Evolutionary conservation across 2,797 vertebrate species (phyloP), one percentile per base, ranked within the genome.

Genomic region (Microctenopoma steveboyesi): DNA sequence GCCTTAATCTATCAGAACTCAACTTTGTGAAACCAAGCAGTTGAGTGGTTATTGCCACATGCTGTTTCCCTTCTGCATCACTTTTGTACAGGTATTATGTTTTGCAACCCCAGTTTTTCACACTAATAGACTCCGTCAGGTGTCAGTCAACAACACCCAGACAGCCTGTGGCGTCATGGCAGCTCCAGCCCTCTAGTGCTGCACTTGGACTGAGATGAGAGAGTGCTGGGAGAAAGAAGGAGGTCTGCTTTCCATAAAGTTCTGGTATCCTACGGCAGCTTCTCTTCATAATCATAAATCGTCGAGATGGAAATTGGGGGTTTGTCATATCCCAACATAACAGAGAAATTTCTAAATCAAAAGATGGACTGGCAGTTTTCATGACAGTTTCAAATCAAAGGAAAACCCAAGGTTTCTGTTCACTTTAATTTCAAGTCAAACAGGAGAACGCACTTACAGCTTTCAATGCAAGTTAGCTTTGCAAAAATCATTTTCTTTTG

Each of bases 181-280:
- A 76, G 82, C 76, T 72, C 76, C 59, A 66, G 68, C 50, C 49
- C 78, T 81, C 82, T 77, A 68, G 73, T 83, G 86, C 86, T 74
- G 82, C 76, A 52, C 73, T 89, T 90, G 91, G 88, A 82, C 73
- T 10, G 73, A 91, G 82, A 90, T 91, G 82, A 91, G 84, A 90
- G 86, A 69, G 53, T 22, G 71, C 22, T 25, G 64, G 60, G 74
- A 79, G 76, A 89, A 57, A 80, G 75, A 79, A 56, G 60, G 78
- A 76, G 82, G 81, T 83, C 92, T 94, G 91, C 85, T 93, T 92
- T 93, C 85, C 88, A 93, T 94, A 93, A 92, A 90, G 83, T 66
- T 50, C 85, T 90, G 86, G 83, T 83, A 81, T 91, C 85, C 74
- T 83, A 82, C 92, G 86, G 88, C 87, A 86, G 87, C 83, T 84